Conservation (phyloP, 2,113 vertebrate species). For the Butorides virescens region DNA sequence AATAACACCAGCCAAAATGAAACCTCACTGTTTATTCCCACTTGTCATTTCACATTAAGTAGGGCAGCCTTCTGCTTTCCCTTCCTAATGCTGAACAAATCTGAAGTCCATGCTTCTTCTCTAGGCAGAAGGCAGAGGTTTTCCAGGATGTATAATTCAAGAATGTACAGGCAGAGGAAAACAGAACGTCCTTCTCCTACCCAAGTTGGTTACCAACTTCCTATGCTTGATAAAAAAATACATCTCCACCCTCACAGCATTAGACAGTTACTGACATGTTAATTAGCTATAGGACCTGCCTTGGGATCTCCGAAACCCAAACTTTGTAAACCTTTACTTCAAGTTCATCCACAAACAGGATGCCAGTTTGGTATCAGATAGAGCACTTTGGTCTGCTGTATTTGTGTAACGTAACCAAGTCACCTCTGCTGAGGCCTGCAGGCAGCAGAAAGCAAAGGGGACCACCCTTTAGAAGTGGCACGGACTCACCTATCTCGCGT, state of each 20-base stretch:
- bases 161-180: neutral
- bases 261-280: neutral
- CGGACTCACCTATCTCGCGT: constrained; percentile 91
- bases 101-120: neutral
- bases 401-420: neutral
- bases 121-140: neutral
- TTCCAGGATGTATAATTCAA: neutral
- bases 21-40: neutral
- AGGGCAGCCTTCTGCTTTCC: neutral
- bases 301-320: neutral
- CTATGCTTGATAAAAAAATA: neutral
- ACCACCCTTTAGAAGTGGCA: neutral
- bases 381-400: neutral
- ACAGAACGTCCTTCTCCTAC: neutral
- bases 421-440: neutral
- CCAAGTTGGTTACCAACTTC: neutral
- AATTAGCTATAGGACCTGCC: neutral
- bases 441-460: neutral
- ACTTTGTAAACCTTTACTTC: fast-evolving
- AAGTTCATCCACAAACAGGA: neutral
- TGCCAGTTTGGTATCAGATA: fast-evolving
- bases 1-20: neutral
- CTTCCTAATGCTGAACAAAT: neutral
- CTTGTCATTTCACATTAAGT: neutral
- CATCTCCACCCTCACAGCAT: neutral